Percentiles rank a stretch among this genome's conserved stretches.
These are phyloP conservation scores for Siniperca obscura DNA, from an alignment of 2,797 vertebrate genomes.

Conservation along the genomic window DNA sequence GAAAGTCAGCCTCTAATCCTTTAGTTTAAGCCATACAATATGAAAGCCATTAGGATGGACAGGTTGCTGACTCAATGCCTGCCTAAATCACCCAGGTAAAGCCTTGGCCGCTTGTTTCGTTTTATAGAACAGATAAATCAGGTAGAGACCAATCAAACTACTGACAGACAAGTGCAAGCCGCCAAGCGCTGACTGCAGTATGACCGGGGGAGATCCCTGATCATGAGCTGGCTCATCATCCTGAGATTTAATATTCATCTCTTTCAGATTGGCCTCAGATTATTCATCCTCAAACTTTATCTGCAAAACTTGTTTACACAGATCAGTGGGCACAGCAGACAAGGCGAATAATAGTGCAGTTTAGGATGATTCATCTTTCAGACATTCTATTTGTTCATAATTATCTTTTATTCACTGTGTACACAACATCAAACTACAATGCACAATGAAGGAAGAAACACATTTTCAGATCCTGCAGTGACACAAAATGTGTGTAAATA, in stretches of 20 bases:
- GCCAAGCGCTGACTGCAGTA: constrained; percentile 27
- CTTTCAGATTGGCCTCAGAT: constrained; percentile 8
- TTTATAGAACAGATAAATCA: constrained; percentile 70
- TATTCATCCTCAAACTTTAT: constrained; percentile 36
- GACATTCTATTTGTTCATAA: not conserved
- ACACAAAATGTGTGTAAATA: not conserved
- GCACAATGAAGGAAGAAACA: not conserved
- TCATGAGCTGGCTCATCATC: constrained; percentile 37
- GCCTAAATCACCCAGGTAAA: constrained; percentile 74
- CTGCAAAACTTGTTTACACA: constrained; percentile 15
- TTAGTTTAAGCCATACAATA: constrained; percentile 40
- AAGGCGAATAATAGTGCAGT: constrained; percentile 9
- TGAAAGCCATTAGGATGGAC: constrained; percentile 65
- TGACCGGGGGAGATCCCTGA: constrained; percentile 40
- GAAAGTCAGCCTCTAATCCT: constrained; percentile 14
- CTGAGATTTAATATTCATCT: constrained; percentile 38
- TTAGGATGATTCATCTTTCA: constrained; percentile 31
- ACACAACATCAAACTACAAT: not conserved
- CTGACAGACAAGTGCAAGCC: constrained; percentile 39
- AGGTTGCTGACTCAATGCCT: constrained; percentile 71
- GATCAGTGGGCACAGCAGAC: not conserved
- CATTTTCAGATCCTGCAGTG: not conserved
- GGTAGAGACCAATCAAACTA: constrained; percentile 45
- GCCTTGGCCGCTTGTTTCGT: constrained; percentile 66
- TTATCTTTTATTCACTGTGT: constrained; percentile 15